Base-by-base conservation (phyloP, 2,113 vertebrate genomes). In the Litocranius walleri region DNA sequence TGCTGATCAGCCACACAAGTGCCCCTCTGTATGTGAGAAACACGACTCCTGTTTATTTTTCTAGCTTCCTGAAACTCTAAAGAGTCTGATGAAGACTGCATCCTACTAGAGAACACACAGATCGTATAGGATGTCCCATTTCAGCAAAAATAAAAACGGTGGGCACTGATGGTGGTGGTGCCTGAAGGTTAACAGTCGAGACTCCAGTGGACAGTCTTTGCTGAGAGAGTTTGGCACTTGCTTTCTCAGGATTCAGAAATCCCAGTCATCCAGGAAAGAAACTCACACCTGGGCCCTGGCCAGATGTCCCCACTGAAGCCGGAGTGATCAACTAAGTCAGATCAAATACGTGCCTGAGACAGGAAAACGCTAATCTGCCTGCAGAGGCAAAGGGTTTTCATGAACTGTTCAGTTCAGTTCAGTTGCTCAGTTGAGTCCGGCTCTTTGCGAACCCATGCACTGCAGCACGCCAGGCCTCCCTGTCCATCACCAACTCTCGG, bases 71-170 rank as follows among this genome's bases (percentile, higher is more conserved):
- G 43, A 25, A 80, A 19, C 27, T n/a, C 57, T 54, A 19, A n/a
- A 16, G 43, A 50, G 16, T 9, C 40, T 61, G 40, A 74, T 48
- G 5, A 74, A 57, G n/a, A 57, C 3, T 3, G 43, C 14, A 52
- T 64, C 14, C 19, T 6, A 3, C 71, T 14, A 36, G 27, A 54
- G 43, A 80, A 62, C 3, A 1, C 14, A 48, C 6, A 2, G 2
- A 43, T 19, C 0, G 0, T 3, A 9, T 0, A 52, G 1, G 10
- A 74, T 5, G 6, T 25, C 67, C 40, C 43, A 7, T 33, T 88
- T 78, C 27, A 33, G 6, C 71, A 54, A 27, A 30, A 52, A 62
- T 13, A 12, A 50, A 45, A 54, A 6, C 0, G 1, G 0, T n/a
- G 54, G 54, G n/a, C 19, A 1, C 61, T 43, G 13, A 4, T 13